Evolutionary conservation across 2,797 vertebrate genomes (phyloP).

Genomic region (Ceryle rudis): DNA sequence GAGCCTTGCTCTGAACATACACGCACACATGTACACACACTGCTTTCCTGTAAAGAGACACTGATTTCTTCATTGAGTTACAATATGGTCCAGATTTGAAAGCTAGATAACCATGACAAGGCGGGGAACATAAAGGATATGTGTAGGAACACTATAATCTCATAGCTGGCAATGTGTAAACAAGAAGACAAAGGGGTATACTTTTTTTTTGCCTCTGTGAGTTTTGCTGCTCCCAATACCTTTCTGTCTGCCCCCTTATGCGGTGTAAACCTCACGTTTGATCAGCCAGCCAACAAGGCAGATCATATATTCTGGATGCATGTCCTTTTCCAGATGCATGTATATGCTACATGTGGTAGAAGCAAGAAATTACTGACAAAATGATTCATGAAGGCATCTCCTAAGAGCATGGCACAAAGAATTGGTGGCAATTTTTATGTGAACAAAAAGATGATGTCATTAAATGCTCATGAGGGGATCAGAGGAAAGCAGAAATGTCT

Average conservation of each 20-base stretch:
- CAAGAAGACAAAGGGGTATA: not conserved
- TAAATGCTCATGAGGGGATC: not conserved
- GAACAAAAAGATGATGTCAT: not conserved
- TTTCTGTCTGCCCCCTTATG: not conserved
- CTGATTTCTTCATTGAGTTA: not conserved
- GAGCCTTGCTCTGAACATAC: not conserved
- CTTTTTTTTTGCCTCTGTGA: not conserved
- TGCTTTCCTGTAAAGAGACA: not conserved
- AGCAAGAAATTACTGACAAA: not conserved
- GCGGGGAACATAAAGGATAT: not conserved
- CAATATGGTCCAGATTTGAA: not conserved
- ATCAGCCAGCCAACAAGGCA: not conserved
- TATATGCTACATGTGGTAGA: not conserved
- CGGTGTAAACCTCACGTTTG: not conserved
- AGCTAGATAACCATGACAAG: not conserved
- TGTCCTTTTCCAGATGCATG: not conserved
- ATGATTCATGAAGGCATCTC: not conserved
- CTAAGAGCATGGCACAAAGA: not conserved
- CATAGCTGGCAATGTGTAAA: not conserved
- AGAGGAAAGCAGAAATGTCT: not conserved
- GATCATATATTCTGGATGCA: not conserved
- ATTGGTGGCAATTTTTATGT: not conserved
- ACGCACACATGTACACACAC: accelerated
- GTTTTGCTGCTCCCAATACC: not conserved
- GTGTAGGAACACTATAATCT: not conserved